These are phyloP conservation scores for Pegoplata infirma DNA, from an alignment of 2,888 invertebrate genomes.

Conservation along the genomic window DNA sequence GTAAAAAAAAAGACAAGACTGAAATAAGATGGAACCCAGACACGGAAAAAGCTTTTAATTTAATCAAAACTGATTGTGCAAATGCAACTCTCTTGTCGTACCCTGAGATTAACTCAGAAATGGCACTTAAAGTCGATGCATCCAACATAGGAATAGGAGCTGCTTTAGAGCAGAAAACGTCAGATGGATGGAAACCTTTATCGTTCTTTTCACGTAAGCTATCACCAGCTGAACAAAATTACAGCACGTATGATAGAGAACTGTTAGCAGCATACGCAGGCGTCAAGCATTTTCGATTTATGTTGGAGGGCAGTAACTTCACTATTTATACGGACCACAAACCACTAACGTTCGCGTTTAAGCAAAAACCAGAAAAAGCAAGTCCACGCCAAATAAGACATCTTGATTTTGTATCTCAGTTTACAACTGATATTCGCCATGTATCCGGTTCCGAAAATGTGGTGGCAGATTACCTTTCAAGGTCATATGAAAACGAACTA, in stretches of 20 bases:
- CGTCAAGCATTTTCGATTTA: not conserved
- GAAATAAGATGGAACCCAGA: too few relatives aligned
- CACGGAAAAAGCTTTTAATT: too few relatives aligned
- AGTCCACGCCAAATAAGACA: slow-evolving; percentile 5
- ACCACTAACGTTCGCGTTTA: slow-evolving; percentile 4
- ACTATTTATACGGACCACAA: slow-evolving; percentile 1
- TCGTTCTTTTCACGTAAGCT: slow-evolving; percentile 26
- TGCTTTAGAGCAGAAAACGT: slow-evolving; percentile 70
- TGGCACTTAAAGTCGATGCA: slow-evolving; percentile 66
- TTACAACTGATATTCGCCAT: slow-evolving; percentile 19
- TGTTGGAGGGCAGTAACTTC: not conserved
- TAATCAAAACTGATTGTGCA: too few relatives aligned
- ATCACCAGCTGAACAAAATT: slow-evolving; percentile 17
- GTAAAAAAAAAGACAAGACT: not conserved
- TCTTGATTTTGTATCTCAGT: slow-evolving; percentile 25
- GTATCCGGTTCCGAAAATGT: slow-evolving; percentile 10
- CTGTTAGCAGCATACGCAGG: not conserved
- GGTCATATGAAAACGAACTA: not conserved
- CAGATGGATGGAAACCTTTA: slow-evolving; percentile 55
- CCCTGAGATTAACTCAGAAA: not conserved
- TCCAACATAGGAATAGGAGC: slow-evolving; percentile 75
- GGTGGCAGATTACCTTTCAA: slow-evolving; percentile 31
- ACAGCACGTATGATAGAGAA: slow-evolving; percentile 27
- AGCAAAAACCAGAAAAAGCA: slow-evolving; percentile 14
- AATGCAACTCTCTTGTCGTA: too few relatives aligned